These are phyloP conservation scores for Hylia prasina DNA, from an alignment of 2,113 vertebrate genomes.

Conservation along the genomic window DNA sequence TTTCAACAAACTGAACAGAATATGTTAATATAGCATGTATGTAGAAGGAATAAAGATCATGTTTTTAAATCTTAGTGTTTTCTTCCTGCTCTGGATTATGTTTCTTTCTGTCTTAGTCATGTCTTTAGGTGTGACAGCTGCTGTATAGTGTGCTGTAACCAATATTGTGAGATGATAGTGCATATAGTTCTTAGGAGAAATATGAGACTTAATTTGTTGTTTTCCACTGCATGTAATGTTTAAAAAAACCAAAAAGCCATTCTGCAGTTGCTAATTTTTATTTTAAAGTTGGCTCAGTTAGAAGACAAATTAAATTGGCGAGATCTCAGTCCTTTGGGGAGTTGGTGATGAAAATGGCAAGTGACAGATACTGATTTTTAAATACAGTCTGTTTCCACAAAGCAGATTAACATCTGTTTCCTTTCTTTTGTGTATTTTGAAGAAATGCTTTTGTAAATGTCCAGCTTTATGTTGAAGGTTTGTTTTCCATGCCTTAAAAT, in stretches of 20 bases:
- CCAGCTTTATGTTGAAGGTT: background rate
- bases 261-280: background rate
- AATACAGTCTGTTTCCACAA: background rate
- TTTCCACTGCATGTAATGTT: background rate
- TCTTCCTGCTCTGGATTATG: background rate
- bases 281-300: background rate
- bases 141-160: background rate
- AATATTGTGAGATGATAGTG: background rate
- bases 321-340: background rate
- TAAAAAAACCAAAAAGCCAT: background rate
- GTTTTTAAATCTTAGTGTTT: background rate
- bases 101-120: background rate
- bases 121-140: background rate
- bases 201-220: background rate
- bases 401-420: background rate
- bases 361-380: background rate
- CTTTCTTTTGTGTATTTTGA: background rate
- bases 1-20: background rate
- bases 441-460: background rate
- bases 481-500: background rate
- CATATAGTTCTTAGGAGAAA: background rate
- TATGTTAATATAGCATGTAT: background rate
- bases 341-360: background rate
- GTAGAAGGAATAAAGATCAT: background rate
- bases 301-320: background rate